Evolutionary conservation across 1,140 invertebrate genomes (phyloP), one percentile per base, ranked within the genome.

Genomic region (Cyclina sinensis): DNA sequence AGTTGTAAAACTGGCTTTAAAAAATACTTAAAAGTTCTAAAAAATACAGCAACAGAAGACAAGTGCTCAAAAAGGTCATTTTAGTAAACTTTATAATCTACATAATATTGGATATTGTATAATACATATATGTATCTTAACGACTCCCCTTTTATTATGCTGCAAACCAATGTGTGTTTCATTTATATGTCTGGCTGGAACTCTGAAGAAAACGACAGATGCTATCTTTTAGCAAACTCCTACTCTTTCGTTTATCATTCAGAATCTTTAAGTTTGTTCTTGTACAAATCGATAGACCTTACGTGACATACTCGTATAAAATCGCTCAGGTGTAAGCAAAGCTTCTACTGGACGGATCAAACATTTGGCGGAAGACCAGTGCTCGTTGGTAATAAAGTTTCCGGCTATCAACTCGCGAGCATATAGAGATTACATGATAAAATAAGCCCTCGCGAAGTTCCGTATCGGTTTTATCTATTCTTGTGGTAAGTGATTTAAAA

Each of bases 241-340:
- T 18, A 57, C 54, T 57, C 54, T 18, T 9, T 4, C 24, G 54
- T 57, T 57, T 9, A n/a, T 57, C 54, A 57, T 57, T n/a, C 43
- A 18, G 51, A 9, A 65, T 65, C 5, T 30, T 30, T 65, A 1
- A 4, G 30, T 35, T 37, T 3, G 70, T n/a, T 0, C 35, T 80
- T 16, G 54, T n/a, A 24, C 21, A 37, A 83, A 83, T 83, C 80
- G 68, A 83, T 83, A 46, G 7, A 18, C 11, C 16, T 80, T 68
- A 59, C 80, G 80, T 83, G 80, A 37, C 39, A 65, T 68, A 68
- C 57, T 59, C 57, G 4, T 35, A 68, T 83, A 62, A 83, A 65
- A 27, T 43, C 14, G 39, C 35, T 39, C 80, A 59, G 80, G 80
- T 83, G 80, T 35, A 48, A 43, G 48, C 32, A 46, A 24, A 59